Evolutionary conservation across 2,888 invertebrate species (phyloP), one percentile per base, ranked within the genome.

Genomic region (Aporophyla nigra): DNA sequence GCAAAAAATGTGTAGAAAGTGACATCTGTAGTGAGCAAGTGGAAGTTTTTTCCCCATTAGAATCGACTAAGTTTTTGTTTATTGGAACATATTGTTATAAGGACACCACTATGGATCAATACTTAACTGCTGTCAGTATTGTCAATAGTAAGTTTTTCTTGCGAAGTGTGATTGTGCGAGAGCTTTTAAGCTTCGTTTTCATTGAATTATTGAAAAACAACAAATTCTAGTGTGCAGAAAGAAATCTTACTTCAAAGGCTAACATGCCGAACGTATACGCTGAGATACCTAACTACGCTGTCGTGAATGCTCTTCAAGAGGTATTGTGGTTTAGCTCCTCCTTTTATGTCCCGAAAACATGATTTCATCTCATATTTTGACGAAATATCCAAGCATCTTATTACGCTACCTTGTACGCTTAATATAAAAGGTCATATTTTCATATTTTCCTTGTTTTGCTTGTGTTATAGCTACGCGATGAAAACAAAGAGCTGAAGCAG

Each of bases 201-300:
- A 24, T 12, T 21, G 16, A 51, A 43, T 24, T 51, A 14, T 24
- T 63, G 33, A 33, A 77, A 43, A 56, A 73, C 6, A 14, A 46
- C 16, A 61, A 54, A 43, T 66, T 24, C 4, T 16, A 46, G 21
- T 24, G 21, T 33, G 43, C 33, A 27, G n/a, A 49, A 46, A 33
- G n/a, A 67, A 12, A 19, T 54, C 24, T 53, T 16, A 24, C 43
- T 46, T 46, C 43, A 46, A 46, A 12, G 43, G 43, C 43, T 10
- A 46, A 46, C 43, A 46, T 46, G 43, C 43, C 43, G 43, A 46
- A 46, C 43, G 43, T 46, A 46, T 96, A 96, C 80, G 90, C 87
- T 24, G 90, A 96, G 87, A 91, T 96, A 76, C 94, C 95, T 43
- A 95, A 96, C 84, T 96, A 94, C 85, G 91, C 95, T 40, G 93